Evolutionary conservation across 2,797 vertebrate species (phyloP), one percentile per base, ranked within the genome.

Genomic region (Pteronotus mesoamericanus): DNA sequence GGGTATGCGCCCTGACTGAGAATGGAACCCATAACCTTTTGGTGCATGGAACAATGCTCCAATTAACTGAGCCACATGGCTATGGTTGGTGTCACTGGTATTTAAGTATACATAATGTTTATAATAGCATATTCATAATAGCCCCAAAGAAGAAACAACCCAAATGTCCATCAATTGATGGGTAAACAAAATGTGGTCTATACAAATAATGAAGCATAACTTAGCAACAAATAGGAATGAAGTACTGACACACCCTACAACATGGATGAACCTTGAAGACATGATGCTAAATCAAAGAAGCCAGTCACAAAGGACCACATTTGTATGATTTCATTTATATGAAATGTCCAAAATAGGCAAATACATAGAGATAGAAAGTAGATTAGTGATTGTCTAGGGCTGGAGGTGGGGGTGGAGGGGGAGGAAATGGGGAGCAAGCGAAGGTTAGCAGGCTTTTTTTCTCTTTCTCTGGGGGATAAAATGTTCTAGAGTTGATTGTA

Each of bases 161-260:
- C 32, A 94, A 72, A 74, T 86, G 79, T 46, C 74, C 24, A 77
- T 19, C 57, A 84, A 34, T 9, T 48, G 74, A 79, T n/a, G 19
- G 75, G 86, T 91, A 85, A 87, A 92, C 18, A 80, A 87, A 84
- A 64, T 34, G 9, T 64, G 42, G 12, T 64, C 61, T 75, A 39
- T 18, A 80, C 72, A 72, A 37, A 88, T 55, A 85, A 82, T 15
- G 46, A 64, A 80, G 82, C 66, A 61, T 11, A 77, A 74, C 46
- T 96, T 79, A 21, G 75, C 59, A 88, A 59, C 39, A 89, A 69
- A 83, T 82, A 97, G 66, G 61, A 59, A 69, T 77, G 19, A 95
- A 95, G 34, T 61, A 61, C 39, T 86, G 11, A 74, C 9, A 69
- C 6, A 69, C 7, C 21, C 55, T 66, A 64, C 8, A 53, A 61